These are phyloP conservation scores for Neodiprion lecontei DNA, from an alignment of 1,140 invertebrate species.

Conservation along the genomic window DNA sequence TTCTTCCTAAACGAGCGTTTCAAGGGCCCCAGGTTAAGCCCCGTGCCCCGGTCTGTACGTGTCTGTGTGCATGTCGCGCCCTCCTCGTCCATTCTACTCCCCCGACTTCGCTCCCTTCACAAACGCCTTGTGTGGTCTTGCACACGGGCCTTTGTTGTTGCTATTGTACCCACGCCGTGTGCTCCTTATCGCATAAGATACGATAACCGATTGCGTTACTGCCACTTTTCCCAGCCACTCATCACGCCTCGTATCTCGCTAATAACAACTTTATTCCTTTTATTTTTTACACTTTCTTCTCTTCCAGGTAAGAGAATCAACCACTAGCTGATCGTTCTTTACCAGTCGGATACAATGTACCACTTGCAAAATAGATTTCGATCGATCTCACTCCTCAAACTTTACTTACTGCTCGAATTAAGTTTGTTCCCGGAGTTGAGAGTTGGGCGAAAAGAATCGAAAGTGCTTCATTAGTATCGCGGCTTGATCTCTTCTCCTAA, in stretches of 20 bases:
- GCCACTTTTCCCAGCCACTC: not conserved
- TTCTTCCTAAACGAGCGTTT: conserved; percentile 57
- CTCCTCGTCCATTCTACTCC: conserved; percentile 25
- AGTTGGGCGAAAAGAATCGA: too few species aligned
- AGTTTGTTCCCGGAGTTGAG: too few species aligned
- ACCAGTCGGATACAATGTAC: not conserved
- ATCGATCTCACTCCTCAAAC: not conserved
- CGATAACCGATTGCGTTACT: not conserved
- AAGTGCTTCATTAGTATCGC: too few species aligned
- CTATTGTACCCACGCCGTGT: conserved; percentile 2
- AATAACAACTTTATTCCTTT: too few species aligned
- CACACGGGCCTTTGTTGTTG: conserved; percentile 35
- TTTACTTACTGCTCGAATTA: too few species aligned
- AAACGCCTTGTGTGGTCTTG: conserved; percentile 52
- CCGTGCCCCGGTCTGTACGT: conserved; percentile 49
- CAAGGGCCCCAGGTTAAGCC: conserved; percentile 51
- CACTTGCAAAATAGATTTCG: not conserved
- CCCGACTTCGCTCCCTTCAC: conserved; percentile 16
- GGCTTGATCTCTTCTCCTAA: too few species aligned
- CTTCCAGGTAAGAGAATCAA: not conserved
- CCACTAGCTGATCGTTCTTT: not conserved
- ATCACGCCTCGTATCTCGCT: not conserved
- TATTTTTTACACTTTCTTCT: not conserved
- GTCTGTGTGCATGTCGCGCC: conserved; percentile 35
- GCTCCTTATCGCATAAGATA: too few species aligned